Conservation (phyloP, 2,888 invertebrate genomes). For the Drosophila mayaguana region DNA sequence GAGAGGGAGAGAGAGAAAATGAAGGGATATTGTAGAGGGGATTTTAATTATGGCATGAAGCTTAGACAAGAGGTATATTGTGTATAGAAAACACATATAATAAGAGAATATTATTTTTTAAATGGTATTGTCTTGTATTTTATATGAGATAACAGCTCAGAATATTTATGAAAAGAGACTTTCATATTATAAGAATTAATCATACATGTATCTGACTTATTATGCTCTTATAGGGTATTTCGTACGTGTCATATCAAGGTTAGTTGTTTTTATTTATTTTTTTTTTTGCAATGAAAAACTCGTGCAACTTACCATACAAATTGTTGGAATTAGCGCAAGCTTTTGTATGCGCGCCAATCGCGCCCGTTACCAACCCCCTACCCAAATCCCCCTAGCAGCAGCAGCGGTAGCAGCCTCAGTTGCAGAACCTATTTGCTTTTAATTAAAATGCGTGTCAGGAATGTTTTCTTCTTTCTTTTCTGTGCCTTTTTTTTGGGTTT, state of each 20-base stretch:
- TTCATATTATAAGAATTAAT: no score
- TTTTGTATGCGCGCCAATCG: conserved; percentile 30
- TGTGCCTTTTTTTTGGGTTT: conserved; percentile 28
- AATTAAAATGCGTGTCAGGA: conserved; percentile 80
- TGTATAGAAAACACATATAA: no score
- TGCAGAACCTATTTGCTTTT: conserved; percentile 71
- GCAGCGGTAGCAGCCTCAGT: conserved; percentile 17
- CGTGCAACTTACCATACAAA: conserved; percentile 63
- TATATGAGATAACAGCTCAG: not conserved
- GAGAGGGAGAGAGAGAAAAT: not conserved
- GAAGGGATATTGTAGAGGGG: not conserved
- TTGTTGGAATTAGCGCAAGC: conserved; percentile 65
- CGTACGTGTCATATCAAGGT: not conserved
- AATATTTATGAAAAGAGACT: no score
- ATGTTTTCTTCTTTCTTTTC: conserved; percentile 40
- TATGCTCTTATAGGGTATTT: not conserved
- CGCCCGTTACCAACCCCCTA: not conserved
- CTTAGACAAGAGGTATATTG: not conserved
- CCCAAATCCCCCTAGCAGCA: not conserved
- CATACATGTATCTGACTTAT: no score
- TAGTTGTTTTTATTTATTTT: not conserved
- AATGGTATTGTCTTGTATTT: not conserved
- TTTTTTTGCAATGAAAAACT: conserved; percentile 32
- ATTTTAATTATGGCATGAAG: not conserved
- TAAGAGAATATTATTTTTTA: no score